Base-by-base conservation (phyloP, 1,140 invertebrate species). In the Monomorium pharaonis region DNA sequence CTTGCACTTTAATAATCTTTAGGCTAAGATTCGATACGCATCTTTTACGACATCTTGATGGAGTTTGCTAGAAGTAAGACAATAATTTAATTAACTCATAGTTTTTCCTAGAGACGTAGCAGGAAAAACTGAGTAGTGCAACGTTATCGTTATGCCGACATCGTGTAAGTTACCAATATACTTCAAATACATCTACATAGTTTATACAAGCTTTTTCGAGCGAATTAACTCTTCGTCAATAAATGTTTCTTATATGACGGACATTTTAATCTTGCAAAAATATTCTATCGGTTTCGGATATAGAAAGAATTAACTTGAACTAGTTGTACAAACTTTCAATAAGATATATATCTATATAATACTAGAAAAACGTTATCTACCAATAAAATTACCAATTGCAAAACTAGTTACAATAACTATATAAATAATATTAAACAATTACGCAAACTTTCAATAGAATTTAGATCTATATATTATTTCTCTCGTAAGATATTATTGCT, bases 61-160 rank as follows among this genome's bases (percentile, higher is more conserved):
- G 16, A 44, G 44, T n/a, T 24, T 30, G 4, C 30, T 67, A 80
- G 47, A 54, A 54, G 44, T 16, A 27, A 37, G 24, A 69, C 21
- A 42, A 69, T 80, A 80, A 80, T 69, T 63, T 80, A 80, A 49
- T 54, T 80, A 54, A 80, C 69, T 80, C 69, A 80, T 27, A 56
- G 77, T 47, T 69, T 80, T 80, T 51, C 30, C 27, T 24, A 67
- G 62, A 67, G 14, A 16, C 47, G 21, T 67, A 42, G 44, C 60
- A 24, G 12, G 2, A 78, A 18, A 18, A 67, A n/a, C 14, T 67
- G n/a, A 16, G 30, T 44, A 63, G 27, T 14, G 21, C 16, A 62
- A 49, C n/a, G n/a, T 80, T 65, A 65, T 63, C 60, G 9, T 10
- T 27, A 12, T 12, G 27, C 24, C 21, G 16, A 51, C n/a, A 30